Evolutionary conservation across 92 coral and sea anemone species (phyloP), one percentile per base, ranked within the genome.

Genomic region (Porites cylindrica): DNA sequence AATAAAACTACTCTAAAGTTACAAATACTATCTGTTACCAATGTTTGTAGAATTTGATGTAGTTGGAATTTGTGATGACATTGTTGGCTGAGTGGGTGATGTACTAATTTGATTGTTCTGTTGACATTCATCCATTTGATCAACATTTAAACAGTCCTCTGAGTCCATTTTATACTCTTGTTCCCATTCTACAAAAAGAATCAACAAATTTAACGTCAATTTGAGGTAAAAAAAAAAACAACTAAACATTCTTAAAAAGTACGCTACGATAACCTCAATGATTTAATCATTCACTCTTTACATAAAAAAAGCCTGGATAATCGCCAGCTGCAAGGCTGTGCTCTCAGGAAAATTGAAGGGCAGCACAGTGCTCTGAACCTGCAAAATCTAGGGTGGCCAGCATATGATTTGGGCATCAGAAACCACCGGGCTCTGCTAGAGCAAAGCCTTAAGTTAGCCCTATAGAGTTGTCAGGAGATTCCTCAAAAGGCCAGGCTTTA

Each of bases 1-100:
- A 38, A 38, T 38, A 38, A 38, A 38, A 38, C 47, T 38, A 38
- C 47, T 2, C 47, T 38, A 38, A 2, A 38, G 47, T 38, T 56
- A 24, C 69, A 43, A 60, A 82, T 82, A 72, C 77, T 82, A 82
- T 82, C 86, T 82, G 43, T 64, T 17, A n/a, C 70, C 86, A 59
- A 18, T 58, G 10, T 21, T 61, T 58, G 78, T 70, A 70, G 78
- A 70, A 60, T 70, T 82, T 82, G 78, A 1, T 58, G 69, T 60
- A 19, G 68, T 1, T 16, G 78, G 14, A 4, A 71, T 29, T 32
- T 7, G 50, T 32, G 43, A 56, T 38, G 78, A 58, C 18, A 69
- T 66, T 24, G 76, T 51, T 14, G 75, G 66, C 51, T 68, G 76
- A 17, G 70, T 5, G 26, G 11, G 53, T 23, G 76, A 21, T 21